phyloP scores from a whole-genome alignment of 1,140 invertebrate genomes.

The Anoplolepis gracilipes region DNA sequence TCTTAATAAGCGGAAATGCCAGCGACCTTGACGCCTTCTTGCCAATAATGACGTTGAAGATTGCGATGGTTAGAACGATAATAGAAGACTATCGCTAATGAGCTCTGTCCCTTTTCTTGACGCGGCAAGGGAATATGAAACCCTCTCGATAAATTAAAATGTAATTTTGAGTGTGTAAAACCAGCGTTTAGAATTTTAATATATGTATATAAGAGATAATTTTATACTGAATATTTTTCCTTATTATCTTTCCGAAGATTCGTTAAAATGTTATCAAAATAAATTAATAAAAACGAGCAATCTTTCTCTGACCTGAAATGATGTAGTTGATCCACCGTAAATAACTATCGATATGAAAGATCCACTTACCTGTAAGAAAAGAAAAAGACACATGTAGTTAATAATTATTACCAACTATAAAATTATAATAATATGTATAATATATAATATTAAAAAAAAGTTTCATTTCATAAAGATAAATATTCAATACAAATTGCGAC shows the following conservation, averaged over 20 bases:
- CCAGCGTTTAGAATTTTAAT: background rate
- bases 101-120: constrained; percentile 5
- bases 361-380: constrained; percentile 73
- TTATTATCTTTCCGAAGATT: background rate
- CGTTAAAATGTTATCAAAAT: background rate
- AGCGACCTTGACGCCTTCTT: constrained; percentile 66
- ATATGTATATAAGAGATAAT: background rate
- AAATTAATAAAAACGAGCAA: constrained; percentile 4
- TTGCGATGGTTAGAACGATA: constrained; percentile 40
- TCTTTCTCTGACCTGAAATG: constrained; percentile 23
- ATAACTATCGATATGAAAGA: background rate
- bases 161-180: constrained; percentile 16
- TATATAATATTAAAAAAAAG: background rate
- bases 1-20: constrained; percentile 75
- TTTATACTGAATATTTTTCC: background rate
- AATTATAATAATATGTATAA: no score
- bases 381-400: constrained; percentile 37
- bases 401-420: background rate
- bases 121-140: background rate
- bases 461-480: background rate
- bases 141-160: constrained; percentile 21
- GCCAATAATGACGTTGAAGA: constrained; percentile 59
- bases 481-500: background rate
- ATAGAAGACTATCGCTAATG: constrained; percentile 58
- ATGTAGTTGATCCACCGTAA: constrained; percentile 16